A percentile compares a stretch with the other conserved stretches of the same genome.
These are phyloP conservation scores for Kryphioiulus occultus DNA, from an alignment of 2,888 invertebrate genomes.

Conservation along the genomic window DNA sequence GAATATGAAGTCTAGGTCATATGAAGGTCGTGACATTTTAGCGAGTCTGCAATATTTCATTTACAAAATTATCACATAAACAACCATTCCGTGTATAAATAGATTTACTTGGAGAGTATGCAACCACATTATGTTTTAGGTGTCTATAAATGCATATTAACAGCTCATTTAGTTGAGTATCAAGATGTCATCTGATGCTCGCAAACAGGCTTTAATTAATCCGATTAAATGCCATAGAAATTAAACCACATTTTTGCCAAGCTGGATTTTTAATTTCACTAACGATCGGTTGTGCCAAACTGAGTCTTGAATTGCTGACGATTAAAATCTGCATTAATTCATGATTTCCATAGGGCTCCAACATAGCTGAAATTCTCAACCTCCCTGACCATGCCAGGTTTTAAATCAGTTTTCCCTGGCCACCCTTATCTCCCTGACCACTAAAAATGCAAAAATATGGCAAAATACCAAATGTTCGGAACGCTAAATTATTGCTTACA, in stretches of 20 bases:
- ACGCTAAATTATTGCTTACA: no score
- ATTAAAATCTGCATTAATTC: no score
- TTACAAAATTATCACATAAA: background rate
- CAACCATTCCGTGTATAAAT: constrained; percentile 5
- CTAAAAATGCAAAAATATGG: no score
- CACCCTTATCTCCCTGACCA: no score
- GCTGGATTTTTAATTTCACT: no score
- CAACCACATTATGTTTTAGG: background rate
- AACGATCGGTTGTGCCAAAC: no score
- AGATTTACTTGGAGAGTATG: background rate
- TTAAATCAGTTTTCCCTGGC: no score
- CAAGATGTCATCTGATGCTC: background rate
- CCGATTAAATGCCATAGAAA: background rate
- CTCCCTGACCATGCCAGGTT: no score
- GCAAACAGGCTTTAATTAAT: background rate
- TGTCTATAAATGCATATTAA: background rate
- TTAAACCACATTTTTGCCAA: background rate
- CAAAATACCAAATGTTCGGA: no score
- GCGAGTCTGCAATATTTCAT: background rate
- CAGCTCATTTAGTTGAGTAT: background rate
- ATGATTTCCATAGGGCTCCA: no score
- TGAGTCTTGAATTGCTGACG: no score
- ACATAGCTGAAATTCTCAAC: no score
- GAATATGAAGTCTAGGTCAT: background rate
- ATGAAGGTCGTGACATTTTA: background rate